Evolutionary conservation across 2,113 vertebrate species (phyloP).

Genomic region (Proterorhinus semilunaris): DNA sequence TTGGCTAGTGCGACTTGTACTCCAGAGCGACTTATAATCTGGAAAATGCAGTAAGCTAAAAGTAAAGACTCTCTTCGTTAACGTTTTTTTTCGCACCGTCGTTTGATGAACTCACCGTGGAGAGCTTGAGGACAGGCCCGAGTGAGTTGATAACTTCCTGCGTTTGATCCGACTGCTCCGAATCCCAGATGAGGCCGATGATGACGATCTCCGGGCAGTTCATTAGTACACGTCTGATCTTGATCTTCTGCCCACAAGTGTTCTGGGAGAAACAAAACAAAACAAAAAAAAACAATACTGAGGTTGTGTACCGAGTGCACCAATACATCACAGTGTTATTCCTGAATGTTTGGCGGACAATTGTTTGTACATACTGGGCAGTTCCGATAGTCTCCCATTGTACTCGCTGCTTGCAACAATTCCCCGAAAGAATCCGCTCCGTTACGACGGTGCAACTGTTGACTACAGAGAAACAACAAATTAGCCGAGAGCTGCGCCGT

Average conservation of each 20-base stretch:
- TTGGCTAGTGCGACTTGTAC: too few relatives aligned
- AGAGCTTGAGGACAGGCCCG: constrained; percentile 85
- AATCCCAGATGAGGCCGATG: constrained; percentile 95
- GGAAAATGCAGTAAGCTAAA: too few relatives aligned
- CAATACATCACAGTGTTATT: too few relatives aligned
- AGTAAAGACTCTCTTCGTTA: not conserved
- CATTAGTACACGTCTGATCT: constrained; percentile 95
- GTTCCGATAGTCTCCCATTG: constrained; percentile 89
- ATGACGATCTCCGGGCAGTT: constrained; percentile 97
- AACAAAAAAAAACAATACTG: not conserved
- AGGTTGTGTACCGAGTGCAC: not conserved
- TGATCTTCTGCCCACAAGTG: constrained; percentile 93
- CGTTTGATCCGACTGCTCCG: constrained; percentile 91
- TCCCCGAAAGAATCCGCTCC: constrained; percentile 89
- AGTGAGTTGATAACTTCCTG: constrained; percentile 89
- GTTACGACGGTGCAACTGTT: constrained; percentile 85
- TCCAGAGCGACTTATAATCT: too few relatives aligned
- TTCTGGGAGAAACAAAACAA: constrained; percentile 74
- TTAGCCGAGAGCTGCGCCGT: too few relatives aligned
- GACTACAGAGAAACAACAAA: constrained; percentile 69
- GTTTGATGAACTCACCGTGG: constrained; percentile 77
- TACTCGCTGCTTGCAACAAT: constrained; percentile 89
- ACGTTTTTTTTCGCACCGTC: not conserved
- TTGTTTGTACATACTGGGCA: constrained; percentile 85
- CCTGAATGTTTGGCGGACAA: not conserved